Evolutionary conservation across 1,140 invertebrate genomes (phyloP), one percentile per base, ranked within the genome.

Genomic region (Drosophila pseudoananassae): DNA sequence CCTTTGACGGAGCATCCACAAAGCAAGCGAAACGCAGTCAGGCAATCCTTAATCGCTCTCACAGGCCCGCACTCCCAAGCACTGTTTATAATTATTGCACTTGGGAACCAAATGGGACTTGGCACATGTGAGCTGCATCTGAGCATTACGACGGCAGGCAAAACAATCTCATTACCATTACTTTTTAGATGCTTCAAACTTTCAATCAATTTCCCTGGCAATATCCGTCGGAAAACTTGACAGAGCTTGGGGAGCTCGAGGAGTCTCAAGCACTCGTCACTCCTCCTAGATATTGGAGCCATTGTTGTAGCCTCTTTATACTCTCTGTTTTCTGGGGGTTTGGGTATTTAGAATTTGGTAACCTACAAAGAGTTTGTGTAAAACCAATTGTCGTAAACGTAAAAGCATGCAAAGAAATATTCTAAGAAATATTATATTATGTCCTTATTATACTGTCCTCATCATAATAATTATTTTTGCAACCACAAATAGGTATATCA

Each of bases 91-190:
- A 79, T 61, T 78, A 78, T 69, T 72, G 58, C 31, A 59, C 46
- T 78, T 33, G 20, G 40, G 51, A n/a, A 25, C 15, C 38, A 17
- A 23, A 15, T 8, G 9, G 27, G 4, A 10, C 54, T 4, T 4
- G n/a, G 12, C 43, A 36, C 31, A 71, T 73, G 69, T 71, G 57
- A 49, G 61, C 63, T 50, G 60, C 46, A 43, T 78, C 56, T 68
- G 56, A 51, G 49, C 56, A 25, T 23, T 36, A 31, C 17, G 25
- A 56, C 40, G 40, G 27, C 33, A 60, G 17, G 58, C 68, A 81
- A 65, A 78, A 78, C 83, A 83, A 85, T 87, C 83, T 87, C 82
- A 87, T 87, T 87, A 87, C 66, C 75, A 88, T 88, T 78, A 88
- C 71, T 70, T 84, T 84, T 77, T 47, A 78, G 65, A 64, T 87